Base-by-base conservation (phyloP, 2,113 vertebrate species). In the Hystrix brachyura region DNA sequence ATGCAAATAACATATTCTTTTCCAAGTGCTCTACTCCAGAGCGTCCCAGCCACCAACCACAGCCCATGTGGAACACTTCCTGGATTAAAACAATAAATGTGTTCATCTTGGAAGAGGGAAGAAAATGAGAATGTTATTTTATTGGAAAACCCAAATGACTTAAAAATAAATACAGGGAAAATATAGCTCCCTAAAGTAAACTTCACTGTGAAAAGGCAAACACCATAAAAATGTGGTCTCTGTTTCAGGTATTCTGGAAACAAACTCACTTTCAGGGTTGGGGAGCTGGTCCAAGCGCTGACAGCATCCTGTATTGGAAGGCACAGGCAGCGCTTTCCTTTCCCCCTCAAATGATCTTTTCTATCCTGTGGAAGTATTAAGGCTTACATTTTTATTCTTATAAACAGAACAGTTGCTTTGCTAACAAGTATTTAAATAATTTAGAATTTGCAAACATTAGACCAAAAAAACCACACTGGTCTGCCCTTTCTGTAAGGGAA, bases 141-240 rank as follows among this genome's bases (percentile, higher is more conserved):
- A 92, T 96, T 95, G 96, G 91, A 98, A 98, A 98, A 81, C 23
- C 9, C 83, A 97, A 88, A 59, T 98, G 81, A 97, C 93, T 96
- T 90, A 95, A 98, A 99, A 98, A 97, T 94, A 98, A 98, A 97
- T 95, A 84, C 4, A 81, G 25, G 19, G 69, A 83, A 98, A 97
- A 97, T 96, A 98, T 46, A 96, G 91, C 82, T 98, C 96, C 53
- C 55, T 67, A 91, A 94, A 78, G 69, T 96, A 97, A 97, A 97
- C 2, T 48, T 97, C 19, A 5, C 80, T 93, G 57, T 78, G 81
- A 96, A 98, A 46, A 13, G 71, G 69, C n/a, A 95, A 98, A 97
- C 53, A 91, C 64, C 80, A 59, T 98, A 92, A 97, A 97, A 98
- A 95, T 95, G 86, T 74, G 59, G 53, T 97, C 74, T 87, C 92